Conservation (phyloP, 1,140 invertebrate species). For the Halesus radiatus region DNA sequence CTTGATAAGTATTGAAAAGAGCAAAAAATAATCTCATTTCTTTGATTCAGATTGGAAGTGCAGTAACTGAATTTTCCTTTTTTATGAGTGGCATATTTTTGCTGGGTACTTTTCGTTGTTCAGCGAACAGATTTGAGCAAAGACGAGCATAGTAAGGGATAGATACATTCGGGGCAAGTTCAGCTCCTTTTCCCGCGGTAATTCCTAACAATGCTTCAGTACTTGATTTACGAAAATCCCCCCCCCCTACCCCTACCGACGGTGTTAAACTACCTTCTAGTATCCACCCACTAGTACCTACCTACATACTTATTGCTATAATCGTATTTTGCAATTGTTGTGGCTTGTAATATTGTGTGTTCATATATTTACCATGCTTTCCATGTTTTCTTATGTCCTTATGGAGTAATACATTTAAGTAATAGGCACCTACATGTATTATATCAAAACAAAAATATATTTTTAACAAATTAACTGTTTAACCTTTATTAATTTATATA, state of each 20-base stretch:
- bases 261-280: background rate
- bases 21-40: no score
- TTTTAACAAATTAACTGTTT: no score
- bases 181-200: constrained; percentile 41
- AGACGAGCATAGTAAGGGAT: background rate
- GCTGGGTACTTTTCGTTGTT: background rate
- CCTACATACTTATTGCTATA: background rate
- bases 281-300: background rate
- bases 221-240: constrained; percentile 49
- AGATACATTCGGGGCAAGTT: background rate
- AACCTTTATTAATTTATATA: no score
- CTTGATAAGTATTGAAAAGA: no score
- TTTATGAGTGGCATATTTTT: background rate
- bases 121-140: background rate
- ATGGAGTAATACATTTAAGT: no score
- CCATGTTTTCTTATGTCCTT: no score
- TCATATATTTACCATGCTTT: no score
- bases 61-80: background rate
- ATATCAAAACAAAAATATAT: no score
- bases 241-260: background rate
- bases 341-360: no score
- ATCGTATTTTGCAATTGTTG: no score
- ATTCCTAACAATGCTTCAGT: constrained; percentile 45
- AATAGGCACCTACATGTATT: no score
- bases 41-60: no score